Evolutionary conservation across 2,113 vertebrate genomes (phyloP).

Genomic region (Potamarius usumacintae): DNA sequence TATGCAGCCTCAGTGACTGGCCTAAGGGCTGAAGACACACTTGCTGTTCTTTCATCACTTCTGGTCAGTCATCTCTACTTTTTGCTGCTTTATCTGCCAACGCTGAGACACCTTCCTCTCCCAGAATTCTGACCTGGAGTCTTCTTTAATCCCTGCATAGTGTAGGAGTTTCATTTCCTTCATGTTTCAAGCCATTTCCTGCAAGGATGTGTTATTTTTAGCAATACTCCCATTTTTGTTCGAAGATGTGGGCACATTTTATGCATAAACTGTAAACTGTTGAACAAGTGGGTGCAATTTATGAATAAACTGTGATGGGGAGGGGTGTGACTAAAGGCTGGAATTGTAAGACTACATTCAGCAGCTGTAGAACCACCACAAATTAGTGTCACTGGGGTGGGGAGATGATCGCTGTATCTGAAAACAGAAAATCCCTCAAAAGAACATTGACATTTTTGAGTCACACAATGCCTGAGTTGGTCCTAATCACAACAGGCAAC

Average conservation of each 20-base stretch:
- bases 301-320: constrained; percentile 8
- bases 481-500: constrained; percentile 37
- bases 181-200: neutral
- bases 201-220: constrained; percentile 22
- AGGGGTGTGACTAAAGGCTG: neutral
- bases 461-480: neutral
- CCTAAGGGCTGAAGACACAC: constrained; percentile 51
- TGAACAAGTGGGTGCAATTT: neutral
- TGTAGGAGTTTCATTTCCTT: constrained; percentile 24
- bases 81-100: constrained; percentile 58
- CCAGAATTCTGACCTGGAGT: neutral
- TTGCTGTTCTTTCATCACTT: constrained; percentile 52
- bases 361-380: neutral
- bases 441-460: neutral
- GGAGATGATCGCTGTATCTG: neutral
- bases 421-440: neutral
- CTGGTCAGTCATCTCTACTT: constrained; percentile 33
- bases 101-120: constrained; percentile 31
- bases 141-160: neutral
- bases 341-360: neutral
- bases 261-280: constrained; percentile 4
- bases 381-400: neutral
- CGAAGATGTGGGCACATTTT: neutral
- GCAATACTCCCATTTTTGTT: neutral
- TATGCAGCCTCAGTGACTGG: constrained; percentile 20